Conservation (phyloP, 2,113 vertebrate species). For the Paratilapia polleni region DNA sequence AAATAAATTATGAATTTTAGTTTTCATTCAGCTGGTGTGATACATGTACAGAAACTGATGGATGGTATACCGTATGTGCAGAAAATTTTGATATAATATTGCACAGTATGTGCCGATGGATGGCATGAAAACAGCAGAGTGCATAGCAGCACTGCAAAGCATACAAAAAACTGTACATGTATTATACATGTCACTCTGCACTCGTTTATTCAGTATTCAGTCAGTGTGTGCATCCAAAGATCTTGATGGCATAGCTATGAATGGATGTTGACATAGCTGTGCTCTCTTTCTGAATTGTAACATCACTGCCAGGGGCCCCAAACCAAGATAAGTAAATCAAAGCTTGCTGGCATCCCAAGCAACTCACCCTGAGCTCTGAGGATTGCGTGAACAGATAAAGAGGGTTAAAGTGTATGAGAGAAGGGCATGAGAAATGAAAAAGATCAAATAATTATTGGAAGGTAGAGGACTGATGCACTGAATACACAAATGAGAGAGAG, state of each 20-base stretch:
- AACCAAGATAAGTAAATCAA: conserved; percentile 55
- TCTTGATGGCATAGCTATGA: conserved; percentile 35
- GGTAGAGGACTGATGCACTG: conserved; percentile 3
- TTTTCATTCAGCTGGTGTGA: not conserved
- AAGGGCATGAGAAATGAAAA: not conserved
- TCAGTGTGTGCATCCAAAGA: conserved; percentile 15
- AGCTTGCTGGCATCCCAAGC: conserved; percentile 22
- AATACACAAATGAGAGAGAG: conserved; percentile 22
- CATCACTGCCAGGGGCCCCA: conserved; percentile 34
- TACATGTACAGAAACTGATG: not conserved
- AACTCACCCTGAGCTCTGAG: conserved; percentile 3
- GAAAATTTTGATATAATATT: not conserved
- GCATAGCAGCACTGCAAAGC: not conserved
- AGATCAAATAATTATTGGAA: not conserved
- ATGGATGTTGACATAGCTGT: conserved; percentile 33
- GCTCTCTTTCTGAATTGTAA: conserved; percentile 36
- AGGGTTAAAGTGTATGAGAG: not conserved
- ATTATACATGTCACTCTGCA: conserved; percentile 40
- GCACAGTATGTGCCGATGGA: not conserved
- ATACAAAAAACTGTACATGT: conserved; percentile 11
- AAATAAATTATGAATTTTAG: not conserved
- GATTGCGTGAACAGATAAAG: conserved; percentile 12
- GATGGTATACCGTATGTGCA: not conserved
- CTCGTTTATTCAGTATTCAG: conserved; percentile 29
- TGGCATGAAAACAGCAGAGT: not conserved